phyloP scores from a whole-genome alignment of 2,113 vertebrate genomes.

The Notiomystis cincta region DNA sequence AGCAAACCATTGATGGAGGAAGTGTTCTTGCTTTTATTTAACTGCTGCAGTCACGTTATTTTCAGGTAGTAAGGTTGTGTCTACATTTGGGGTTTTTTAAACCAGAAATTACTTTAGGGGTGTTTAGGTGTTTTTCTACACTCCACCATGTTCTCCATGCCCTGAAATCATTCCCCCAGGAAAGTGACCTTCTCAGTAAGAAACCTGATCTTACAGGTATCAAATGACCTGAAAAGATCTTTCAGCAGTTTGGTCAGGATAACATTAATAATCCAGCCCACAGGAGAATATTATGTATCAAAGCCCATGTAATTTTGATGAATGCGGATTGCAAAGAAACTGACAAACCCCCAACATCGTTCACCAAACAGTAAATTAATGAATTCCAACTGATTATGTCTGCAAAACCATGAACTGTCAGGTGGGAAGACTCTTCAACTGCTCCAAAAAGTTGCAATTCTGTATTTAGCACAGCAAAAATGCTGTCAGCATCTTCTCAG shows the following conservation, averaged over 20 bases:
- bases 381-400: background rate
- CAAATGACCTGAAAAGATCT: slow-evolving; percentile 1
- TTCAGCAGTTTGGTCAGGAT: slow-evolving; percentile 3
- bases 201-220: slow-evolving; percentile 17
- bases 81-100: background rate
- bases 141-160: background rate
- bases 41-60: background rate
- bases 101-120: background rate
- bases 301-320: background rate
- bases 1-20: background rate
- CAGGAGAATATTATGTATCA: background rate
- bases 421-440: background rate
- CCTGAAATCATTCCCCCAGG: background rate
- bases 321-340: background rate
- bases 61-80: background rate
- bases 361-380: background rate
- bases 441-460: background rate
- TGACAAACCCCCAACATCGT: background rate
- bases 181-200: background rate
- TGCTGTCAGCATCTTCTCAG: background rate
- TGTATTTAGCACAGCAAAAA: background rate
- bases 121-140: background rate
- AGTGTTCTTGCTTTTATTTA: background rate
- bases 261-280: background rate
- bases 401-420: background rate